Evolutionary conservation across 2,113 vertebrate species (phyloP), one percentile per base, ranked within the genome.

Genomic region (Polypterus senegalus): DNA sequence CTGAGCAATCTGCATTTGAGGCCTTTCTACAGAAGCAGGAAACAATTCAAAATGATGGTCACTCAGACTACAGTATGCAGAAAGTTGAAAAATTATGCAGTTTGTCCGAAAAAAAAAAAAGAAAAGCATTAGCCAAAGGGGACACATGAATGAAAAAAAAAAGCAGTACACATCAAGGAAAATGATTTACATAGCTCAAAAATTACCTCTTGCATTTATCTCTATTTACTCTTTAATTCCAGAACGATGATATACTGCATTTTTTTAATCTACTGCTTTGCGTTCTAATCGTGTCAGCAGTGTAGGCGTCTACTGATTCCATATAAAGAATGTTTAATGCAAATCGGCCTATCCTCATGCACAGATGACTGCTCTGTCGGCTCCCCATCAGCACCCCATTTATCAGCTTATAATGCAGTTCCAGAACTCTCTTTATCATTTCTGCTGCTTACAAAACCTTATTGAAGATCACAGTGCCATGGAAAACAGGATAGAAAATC

Each of bases 371-470:
- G 73, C 63, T 67, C 60, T 79, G 54, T 55, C 75, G 74, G 55
- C 61, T 77, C n/a, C 46, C 61, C 66, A 76, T 73, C 74, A 79
- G 58, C 67, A 70, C 61, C 70, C 75, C 71, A 76, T 79, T 80
- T 77, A 77, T 78, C 74, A 81, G 73, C 49, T 61, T 65, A 74
- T 81, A 74, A 80, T 78, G 73, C 66, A 67, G 63, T 68, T 57
- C 63, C 64, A 73, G 67, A 67, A 72, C 54, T 58, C 9, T 27
- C 54, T 6, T 9, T 27, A 55, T 58, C 56, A 27, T 58, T 58
- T 27, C 27, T 7, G 43, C 44, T 45, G 56, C 43, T n/a, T 43
- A 58, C 44, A 58, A 45, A 3, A 58, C 43, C 56, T 58, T 58
- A 45, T 27, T 7, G 46, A 45, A 43, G 11, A 43, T 58, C 44